Evolutionary conservation across 2,888 invertebrate species (phyloP), one percentile per base, ranked within the genome.

Genomic region (Sepiola atlantica): DNA sequence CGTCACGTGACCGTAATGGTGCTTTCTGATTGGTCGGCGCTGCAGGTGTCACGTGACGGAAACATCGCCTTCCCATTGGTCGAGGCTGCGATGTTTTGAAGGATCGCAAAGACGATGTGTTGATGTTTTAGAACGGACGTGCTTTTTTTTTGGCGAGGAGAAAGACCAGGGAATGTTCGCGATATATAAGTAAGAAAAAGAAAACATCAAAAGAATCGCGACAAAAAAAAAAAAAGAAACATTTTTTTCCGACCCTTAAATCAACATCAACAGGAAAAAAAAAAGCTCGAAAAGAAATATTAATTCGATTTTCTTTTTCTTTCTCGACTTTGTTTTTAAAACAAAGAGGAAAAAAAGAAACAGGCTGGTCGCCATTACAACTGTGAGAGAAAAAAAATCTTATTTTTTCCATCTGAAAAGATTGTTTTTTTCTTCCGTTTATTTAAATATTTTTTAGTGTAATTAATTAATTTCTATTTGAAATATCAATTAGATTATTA

Each of bases 51-150:
- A 90, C 90, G n/a, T 90, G 90, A 90, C 35, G 32, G 21, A 90
- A 90, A 90, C 35, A 4, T 28, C 35, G 35, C 55, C n/a, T 55
- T 92, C 32, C 54, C 54, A 92, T 92, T 92, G 92, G 92, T 92
- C 92, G 32, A 54, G 2, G 55, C 3, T 45, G 45, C 28, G n/a
- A 18, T 92, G 92, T 92, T 93, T 93, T 61, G 93, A 93, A 20
- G 93, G 57, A 35, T 35, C 57, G 55, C 93, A 57, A 57, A 93
- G n/a, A 55, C 57, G 57, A 55, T 35, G 35, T 93, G 93, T 93
- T 93, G 54, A 54, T 55, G 54, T 93, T 55, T 55, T 24, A n/a
- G 77, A 77, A 77, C n/a, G n/a, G 77, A 77, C 77, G 77, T 77
- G n/a, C n/a, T 77, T 77, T 77, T 77, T 45, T 45, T 45, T 45